Conservation (phyloP, 1,140 invertebrate species). For the Pectinophora gossypiella region DNA sequence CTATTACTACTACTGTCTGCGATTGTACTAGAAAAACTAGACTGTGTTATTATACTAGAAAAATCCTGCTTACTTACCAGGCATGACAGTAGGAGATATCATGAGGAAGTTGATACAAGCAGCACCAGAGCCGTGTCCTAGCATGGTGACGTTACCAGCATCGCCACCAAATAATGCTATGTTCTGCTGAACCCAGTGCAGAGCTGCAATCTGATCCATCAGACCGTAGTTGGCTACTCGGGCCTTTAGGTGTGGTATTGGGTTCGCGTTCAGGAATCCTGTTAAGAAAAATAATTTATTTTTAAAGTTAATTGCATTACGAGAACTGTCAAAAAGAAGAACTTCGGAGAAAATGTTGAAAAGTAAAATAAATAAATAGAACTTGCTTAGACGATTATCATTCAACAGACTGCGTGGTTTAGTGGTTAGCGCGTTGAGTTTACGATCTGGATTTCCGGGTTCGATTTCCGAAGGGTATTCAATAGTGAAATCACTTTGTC, state of each 20-base stretch:
- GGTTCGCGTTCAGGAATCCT: conserved; percentile 92
- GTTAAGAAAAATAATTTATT: conserved; percentile 15
- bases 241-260: conserved; percentile 85
- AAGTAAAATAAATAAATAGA: no score
- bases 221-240: conserved; percentile 94
- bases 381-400: no score
- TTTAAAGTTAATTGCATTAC: no score
- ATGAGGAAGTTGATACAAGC: conserved; percentile 97
- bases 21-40: no score
- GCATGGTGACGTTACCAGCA: conserved; percentile 90
- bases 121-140: conserved; percentile 96
- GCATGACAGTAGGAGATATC: conserved; percentile 93
- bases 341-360: no score
- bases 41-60: no score
- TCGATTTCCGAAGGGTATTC: no score
- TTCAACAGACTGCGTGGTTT: no score
- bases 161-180: conserved; percentile 94
- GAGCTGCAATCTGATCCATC: conserved; percentile 94
- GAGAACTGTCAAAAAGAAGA: no score
- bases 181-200: conserved; percentile 95
- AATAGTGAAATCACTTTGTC: no score
- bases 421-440: no score
- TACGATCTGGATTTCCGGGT: no score
- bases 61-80: conserved; percentile 80
- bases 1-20: not conserved